phyloP scores from a whole-genome alignment of 2,888 invertebrate genomes.

The Cyaniris semiargus region DNA sequence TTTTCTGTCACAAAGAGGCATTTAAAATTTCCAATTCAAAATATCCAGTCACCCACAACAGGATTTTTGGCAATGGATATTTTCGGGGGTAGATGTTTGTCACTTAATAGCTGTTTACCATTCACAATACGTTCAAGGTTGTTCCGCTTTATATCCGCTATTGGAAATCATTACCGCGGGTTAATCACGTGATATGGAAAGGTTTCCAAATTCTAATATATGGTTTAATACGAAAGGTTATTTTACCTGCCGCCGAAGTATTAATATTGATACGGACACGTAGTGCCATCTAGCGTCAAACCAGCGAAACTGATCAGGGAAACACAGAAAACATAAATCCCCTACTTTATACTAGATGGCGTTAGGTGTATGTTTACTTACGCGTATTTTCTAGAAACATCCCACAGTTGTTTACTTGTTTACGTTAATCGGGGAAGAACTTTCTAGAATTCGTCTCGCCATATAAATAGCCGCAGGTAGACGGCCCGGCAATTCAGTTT shows the following conservation, averaged over 20 bases:
- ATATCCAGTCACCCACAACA: not conserved
- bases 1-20: not conserved
- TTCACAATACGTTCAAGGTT: not conserved
- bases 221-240: not conserved
- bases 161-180: not conserved
- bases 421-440: too few species aligned
- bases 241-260: not conserved
- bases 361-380: too few species aligned
- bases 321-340: too few species aligned
- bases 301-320: too few species aligned
- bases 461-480: too few species aligned
- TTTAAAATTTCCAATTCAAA: not conserved
- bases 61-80: not conserved
- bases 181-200: not conserved
- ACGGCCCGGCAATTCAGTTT: too few species aligned
- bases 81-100: not conserved
- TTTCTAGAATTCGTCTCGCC: too few species aligned
- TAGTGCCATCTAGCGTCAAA: too few species aligned
- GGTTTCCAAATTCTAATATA: not conserved
- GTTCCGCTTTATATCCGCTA: not conserved
- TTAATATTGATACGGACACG: too few species aligned
- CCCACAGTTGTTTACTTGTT: too few species aligned
- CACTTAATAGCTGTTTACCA: not conserved
- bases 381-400: too few species aligned
- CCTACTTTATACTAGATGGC: too few species aligned